phyloP scores from a whole-genome alignment of 2,888 invertebrate genomes.

The Sarcophaga caerulescens region DNA sequence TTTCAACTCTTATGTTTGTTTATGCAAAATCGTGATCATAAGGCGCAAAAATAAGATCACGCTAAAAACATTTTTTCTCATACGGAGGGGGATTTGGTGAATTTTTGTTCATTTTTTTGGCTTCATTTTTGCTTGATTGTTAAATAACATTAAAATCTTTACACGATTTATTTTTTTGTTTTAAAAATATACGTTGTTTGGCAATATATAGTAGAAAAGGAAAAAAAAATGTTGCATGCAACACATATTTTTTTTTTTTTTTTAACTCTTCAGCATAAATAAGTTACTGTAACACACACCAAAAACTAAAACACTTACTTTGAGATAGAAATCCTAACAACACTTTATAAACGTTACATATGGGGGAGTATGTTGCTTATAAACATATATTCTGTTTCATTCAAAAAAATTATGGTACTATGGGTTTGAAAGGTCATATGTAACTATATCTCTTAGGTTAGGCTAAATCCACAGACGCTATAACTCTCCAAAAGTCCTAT shows the following conservation, averaged over 20 bases:
- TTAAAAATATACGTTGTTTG: slow-evolving; percentile 15
- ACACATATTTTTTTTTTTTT: slow-evolving; percentile 72
- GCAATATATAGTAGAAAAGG: slow-evolving; percentile 2
- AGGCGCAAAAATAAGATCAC: slow-evolving; percentile 81
- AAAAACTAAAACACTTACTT: slow-evolving; percentile 31
- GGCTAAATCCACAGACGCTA: too few relatives aligned
- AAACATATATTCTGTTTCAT: neutral
- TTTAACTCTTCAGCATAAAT: slow-evolving; percentile 79
- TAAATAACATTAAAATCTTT: slow-evolving; percentile 33
- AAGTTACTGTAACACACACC: slow-evolving; percentile 78
- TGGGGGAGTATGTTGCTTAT: slow-evolving; percentile 57
- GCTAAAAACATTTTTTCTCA: slow-evolving; percentile 70
- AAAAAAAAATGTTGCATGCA: slow-evolving; percentile 19
- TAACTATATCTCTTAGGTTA: too few relatives aligned
- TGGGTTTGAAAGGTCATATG: neutral
- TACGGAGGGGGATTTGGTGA: neutral
- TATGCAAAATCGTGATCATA: slow-evolving; percentile 76
- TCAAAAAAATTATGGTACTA: neutral
- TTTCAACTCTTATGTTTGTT: slow-evolving; percentile 50
- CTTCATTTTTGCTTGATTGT: neutral
- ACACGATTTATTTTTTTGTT: slow-evolving; percentile 64
- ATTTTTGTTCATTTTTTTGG: neutral
- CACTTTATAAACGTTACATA: slow-evolving; percentile 17
- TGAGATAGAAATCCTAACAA: slow-evolving; percentile 30
- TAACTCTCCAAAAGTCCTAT: too few relatives aligned